phyloP scores from a whole-genome alignment of 2,113 vertebrate genomes.

The Xenopus tropicalis region UCB_Xtro_10.0 CM004450.2:95824501-95825000 shows the following conservation, averaged over 20 bases:
- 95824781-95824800: constrained; percentile 93
- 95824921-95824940: too few relatives aligned
- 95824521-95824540: not conserved
- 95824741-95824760: constrained; percentile 94
- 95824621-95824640: not conserved
- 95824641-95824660: not conserved
- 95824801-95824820: constrained; percentile 90
- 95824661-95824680: not conserved
- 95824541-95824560: not conserved
- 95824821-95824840: constrained; percentile 94
- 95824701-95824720: constrained; percentile 96
- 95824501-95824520: too few relatives aligned
- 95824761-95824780: constrained; percentile 97
- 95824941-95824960: too few relatives aligned
- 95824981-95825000: too few relatives aligned
- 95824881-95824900: too few relatives aligned
- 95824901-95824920: too few relatives aligned
- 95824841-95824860: constrained; percentile 77
- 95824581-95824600: constrained; percentile 17
- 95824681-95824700: constrained; percentile 72
- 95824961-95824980: too few relatives aligned
- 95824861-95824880: not conserved
- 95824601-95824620: constrained; percentile 18
- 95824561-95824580: not conserved
- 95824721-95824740: constrained; percentile 96